Conservation (phyloP, 2,113 vertebrate species). For the Lipotes vexillifer region DNA sequence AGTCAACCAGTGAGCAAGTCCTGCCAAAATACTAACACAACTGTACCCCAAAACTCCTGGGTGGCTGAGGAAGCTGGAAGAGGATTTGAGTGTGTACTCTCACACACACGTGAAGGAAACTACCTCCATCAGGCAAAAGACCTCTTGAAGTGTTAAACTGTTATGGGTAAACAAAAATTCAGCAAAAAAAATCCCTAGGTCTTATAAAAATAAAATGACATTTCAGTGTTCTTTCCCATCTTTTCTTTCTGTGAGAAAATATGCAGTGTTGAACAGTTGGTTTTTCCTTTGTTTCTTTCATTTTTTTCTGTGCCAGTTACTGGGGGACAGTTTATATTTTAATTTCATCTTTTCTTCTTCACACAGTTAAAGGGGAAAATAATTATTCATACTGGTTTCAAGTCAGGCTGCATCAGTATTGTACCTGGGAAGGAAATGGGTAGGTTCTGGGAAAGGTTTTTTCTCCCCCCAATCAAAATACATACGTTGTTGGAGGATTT, state of each 20-base stretch:
- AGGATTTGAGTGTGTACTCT: not conserved
- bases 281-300: slow-evolving; percentile 4
- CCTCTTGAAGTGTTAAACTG: not conserved
- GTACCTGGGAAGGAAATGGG: not conserved
- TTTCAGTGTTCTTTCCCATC: not conserved
- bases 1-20: not conserved
- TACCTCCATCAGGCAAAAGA: not conserved
- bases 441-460: not conserved
- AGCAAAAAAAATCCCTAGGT: not conserved
- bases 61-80: not conserved
- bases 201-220: slow-evolving; percentile 15
- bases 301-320: slow-evolving; percentile 27
- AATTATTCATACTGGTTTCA: not conserved
- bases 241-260: not conserved
- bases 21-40: not conserved
- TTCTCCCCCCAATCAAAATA: not conserved
- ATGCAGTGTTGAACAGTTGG: not conserved
- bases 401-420: not conserved
- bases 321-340: not conserved
- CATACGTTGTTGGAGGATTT: not conserved
- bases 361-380: not conserved
- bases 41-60: not conserved
- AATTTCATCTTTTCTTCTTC: not conserved
- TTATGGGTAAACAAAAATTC: not conserved
- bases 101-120: not conserved